Conservation (phyloP, 2,888 invertebrate genomes). For the Gasteruption jaculator region DNA sequence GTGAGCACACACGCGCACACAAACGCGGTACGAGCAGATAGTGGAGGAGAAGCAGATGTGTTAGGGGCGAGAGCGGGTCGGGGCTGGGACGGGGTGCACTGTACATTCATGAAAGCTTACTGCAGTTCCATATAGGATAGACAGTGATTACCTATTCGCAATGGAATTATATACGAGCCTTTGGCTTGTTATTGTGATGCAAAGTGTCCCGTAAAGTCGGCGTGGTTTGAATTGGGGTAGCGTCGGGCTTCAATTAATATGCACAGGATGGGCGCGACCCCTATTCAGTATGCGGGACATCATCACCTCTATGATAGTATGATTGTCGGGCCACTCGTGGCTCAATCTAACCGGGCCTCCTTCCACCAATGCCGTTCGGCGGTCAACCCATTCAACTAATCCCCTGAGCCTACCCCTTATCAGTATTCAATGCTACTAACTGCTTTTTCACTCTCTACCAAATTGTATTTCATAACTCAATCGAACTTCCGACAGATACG, state of each 20-base stretch:
- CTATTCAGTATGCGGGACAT: slow-evolving; percentile 43
- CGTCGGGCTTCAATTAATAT: slow-evolving; percentile 39
- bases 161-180: slow-evolving; percentile 10
- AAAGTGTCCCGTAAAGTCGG: slow-evolving; percentile 27
- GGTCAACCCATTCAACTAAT: slow-evolving; percentile 30
- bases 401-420: slow-evolving; percentile 29
- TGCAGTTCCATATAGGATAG: too few relatives aligned
- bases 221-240: slow-evolving; percentile 3
- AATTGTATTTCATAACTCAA: slow-evolving; percentile 36
- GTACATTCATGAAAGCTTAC: too few relatives aligned
- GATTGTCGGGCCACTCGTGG: slow-evolving; percentile 38
- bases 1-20: too few relatives aligned
- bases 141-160: too few relatives aligned
- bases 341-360: slow-evolving; percentile 26
- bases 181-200: slow-evolving; percentile 28
- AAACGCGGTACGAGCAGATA: too few relatives aligned
- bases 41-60: too few relatives aligned
- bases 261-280: slow-evolving; percentile 29
- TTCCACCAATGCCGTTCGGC: slow-evolving; percentile 10
- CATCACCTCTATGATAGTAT: slow-evolving; percentile 38
- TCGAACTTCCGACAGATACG: too few relatives aligned
- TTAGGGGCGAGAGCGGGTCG: too few relatives aligned
- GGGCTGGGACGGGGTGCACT: too few relatives aligned
- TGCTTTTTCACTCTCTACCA: slow-evolving; percentile 36
- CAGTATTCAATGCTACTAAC: slow-evolving; percentile 35